Evolutionary conservation across 1,140 invertebrate genomes (phyloP).

Genomic region (Xylocopa sonorina): DNA sequence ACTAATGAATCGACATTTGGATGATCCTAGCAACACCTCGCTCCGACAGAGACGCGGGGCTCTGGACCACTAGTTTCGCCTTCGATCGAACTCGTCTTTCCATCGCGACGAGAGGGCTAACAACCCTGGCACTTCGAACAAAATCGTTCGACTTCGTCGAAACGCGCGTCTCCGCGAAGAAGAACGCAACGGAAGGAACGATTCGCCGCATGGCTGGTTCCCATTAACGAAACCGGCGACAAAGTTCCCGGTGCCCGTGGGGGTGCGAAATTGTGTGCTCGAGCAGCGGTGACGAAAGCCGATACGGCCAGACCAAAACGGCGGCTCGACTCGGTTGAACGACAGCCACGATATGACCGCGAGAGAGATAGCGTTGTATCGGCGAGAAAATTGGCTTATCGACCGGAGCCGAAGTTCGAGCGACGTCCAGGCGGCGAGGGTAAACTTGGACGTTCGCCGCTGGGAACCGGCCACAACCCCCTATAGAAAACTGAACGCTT

Average conservation of each 20-base stretch:
- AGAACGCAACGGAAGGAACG: not conserved
- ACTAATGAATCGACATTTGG: too few species aligned
- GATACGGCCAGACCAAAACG: constrained; percentile 39
- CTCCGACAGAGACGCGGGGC: too few species aligned
- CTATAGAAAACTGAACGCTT: not conserved
- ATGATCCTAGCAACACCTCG: too few species aligned
- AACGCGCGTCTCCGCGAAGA: not conserved
- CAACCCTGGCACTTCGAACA: too few species aligned
- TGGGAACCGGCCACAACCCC: not conserved
- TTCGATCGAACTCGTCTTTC: too few species aligned
- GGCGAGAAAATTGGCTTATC: constrained; percentile 64
- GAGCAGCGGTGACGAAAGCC: constrained; percentile 7
- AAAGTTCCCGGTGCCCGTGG: not conserved
- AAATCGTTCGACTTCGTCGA: too few species aligned
- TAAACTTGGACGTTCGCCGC: constrained; percentile 16
- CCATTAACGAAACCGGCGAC: constrained; percentile 19
- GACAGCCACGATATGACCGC: constrained; percentile 39
- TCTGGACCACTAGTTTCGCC: too few species aligned
- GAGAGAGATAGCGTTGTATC: constrained; percentile 51
- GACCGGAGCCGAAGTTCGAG: constrained; percentile 31
- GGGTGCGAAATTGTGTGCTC: constrained; percentile 17
- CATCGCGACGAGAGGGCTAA: too few species aligned
- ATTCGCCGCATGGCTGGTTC: not conserved
- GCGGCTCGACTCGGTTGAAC: constrained; percentile 52
- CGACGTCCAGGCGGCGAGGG: too few species aligned